Evolutionary conservation across 1,140 invertebrate species (phyloP).

Genomic region (Anoplophora glabripennis): DNA sequence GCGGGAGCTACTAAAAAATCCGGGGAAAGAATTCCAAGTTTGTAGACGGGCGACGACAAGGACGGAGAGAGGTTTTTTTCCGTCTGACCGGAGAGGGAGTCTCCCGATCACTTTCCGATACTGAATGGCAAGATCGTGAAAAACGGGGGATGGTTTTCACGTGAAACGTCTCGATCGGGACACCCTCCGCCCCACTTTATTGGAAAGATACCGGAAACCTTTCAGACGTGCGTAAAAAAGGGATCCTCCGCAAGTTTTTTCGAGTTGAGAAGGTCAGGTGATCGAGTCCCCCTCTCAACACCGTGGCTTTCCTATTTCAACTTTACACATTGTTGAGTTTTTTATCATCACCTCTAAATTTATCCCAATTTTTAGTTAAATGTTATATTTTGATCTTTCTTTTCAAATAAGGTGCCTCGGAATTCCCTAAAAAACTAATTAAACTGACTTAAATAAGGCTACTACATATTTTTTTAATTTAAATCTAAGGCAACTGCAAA

Average conservation of each 20-base stretch:
- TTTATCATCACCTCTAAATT: no score
- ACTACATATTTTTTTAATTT: no score
- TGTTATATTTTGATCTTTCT: no score
- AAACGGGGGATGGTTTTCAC: slow-evolving; percentile 3
- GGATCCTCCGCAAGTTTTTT: not conserved
- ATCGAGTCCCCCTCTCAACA: no score
- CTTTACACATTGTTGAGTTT: no score
- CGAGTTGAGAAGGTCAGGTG: slow-evolving; percentile 3
- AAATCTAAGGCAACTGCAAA: no score
- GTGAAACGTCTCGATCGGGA: slow-evolving; percentile 11
- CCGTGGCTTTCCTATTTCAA: no score
- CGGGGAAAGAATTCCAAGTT: slow-evolving; percentile 18
- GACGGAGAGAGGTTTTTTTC: slow-evolving; percentile 13
- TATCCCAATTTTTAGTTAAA: no score
- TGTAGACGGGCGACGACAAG: slow-evolving; percentile 9
- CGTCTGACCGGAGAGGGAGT: slow-evolving; percentile 12
- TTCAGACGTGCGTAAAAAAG: slow-evolving; percentile 17
- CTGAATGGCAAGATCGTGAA: slow-evolving; percentile 19
- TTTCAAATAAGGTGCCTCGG: no score
- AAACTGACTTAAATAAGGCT: no score
- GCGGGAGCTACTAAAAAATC: slow-evolving; percentile 10
- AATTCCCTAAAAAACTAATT: no score
- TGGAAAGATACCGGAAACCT: slow-evolving; percentile 20
- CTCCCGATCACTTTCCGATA: slow-evolving; percentile 19
- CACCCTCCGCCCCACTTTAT: slow-evolving; percentile 15